Conservation (phyloP, 2,888 invertebrate genomes). For the Sminthurinus aureus region DNA sequence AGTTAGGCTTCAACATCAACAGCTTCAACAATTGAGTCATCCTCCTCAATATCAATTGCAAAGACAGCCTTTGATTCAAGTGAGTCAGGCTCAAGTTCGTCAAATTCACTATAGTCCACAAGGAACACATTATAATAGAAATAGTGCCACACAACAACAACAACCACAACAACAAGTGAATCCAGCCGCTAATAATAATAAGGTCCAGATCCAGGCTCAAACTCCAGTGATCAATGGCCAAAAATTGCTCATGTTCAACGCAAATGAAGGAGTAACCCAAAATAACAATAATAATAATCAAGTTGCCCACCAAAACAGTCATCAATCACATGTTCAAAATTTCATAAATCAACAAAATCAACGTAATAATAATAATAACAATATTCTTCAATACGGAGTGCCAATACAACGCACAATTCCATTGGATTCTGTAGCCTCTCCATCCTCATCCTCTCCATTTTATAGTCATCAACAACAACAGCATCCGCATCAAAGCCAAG, state of each 20-base stretch:
- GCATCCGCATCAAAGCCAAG: constrained; percentile 40
- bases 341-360: constrained; percentile 28
- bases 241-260: constrained; percentile 23
- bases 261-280: constrained; percentile 11
- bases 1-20: constrained; percentile 25
- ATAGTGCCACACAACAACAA: constrained; percentile 1
- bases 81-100: not conserved
- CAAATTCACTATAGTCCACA: constrained; percentile 1
- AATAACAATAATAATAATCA: not conserved
- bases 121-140: constrained; percentile 3
- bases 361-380: constrained; percentile 1
- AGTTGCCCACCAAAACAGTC: constrained; percentile 30
- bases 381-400: constrained; percentile 3
- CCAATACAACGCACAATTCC: not conserved
- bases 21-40: not conserved
- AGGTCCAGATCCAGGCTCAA: not conserved
- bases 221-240: not conserved
- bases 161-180: not conserved
- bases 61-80: not conserved
- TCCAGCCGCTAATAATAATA: not conserved
- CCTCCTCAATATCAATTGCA: constrained; percentile 5
- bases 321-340: constrained; percentile 37
- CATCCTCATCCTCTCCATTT: not conserved
- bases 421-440: not conserved
- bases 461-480: constrained; percentile 40